Base-by-base conservation (phyloP, 2,113 vertebrate species). In the Poeciliopsis turrubarensis region DNA sequence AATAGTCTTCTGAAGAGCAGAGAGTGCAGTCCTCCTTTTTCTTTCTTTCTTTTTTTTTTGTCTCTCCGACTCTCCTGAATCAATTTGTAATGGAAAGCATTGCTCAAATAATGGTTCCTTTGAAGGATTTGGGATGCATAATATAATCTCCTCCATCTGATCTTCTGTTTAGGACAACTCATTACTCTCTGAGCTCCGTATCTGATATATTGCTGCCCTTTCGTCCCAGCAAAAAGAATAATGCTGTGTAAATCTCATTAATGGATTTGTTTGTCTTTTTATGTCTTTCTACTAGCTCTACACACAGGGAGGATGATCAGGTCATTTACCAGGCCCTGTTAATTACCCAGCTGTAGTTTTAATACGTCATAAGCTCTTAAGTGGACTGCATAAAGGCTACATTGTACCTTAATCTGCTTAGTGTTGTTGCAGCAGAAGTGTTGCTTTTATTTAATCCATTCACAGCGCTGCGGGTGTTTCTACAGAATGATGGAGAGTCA, bases 211-310 rank as follows among this genome's bases (percentile, higher is more conserved):
- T 65, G 78, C 84, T 83, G 89, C 81, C 90, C 87, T 90, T 89
- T 87, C 82, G 79, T 89, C 73, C 79, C 39, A 0, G 76, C 86
- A 83, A 86, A 86, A 87, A 89, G 81, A 87, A 90, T 88, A 90
- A 89, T 72, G 71, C 79, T 5, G 70, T 60, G 87, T 92, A 84
- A 87, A 92, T 92, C 89, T 88, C 60, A 22, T 72, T 90, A 89
- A 91, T 89, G 85, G 88, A 89, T 91, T 87, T 93, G 86, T 89
- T 92, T 91, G 73, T 88, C 66, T 85, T 89, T 89, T 83, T 69
- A 84, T 83, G 71, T 81, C 62, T 87, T 70, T 86, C 77, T 32
- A 77, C 73, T 77, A 66, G 69, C 73, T 51, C 51, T 22, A 80
- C 83, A 86, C 67, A 84, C 67, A 75, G 70, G 75, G 68, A 54